Evolutionary conservation across 2,888 invertebrate species (phyloP).

Genomic region (Eilema sororculum): DNA sequence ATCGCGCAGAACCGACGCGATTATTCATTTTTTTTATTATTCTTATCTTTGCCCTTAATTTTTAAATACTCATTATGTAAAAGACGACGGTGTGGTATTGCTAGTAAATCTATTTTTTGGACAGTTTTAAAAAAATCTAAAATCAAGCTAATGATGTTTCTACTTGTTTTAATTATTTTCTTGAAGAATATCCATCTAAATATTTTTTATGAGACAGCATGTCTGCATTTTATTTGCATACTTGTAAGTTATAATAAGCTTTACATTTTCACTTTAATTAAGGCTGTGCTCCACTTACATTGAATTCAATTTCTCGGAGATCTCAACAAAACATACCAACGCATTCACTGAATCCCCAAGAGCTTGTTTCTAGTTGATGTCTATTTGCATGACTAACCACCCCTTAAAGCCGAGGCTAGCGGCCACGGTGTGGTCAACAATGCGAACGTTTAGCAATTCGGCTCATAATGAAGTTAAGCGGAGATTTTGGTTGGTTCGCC

Average conservation of each 20-base stretch:
- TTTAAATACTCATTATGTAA: too few relatives aligned
- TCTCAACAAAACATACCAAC: constrained; percentile 54
- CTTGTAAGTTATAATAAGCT: not conserved
- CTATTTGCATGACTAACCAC: constrained; percentile 82
- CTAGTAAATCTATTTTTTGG: too few relatives aligned
- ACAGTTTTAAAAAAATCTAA: too few relatives aligned
- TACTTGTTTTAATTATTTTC: not conserved
- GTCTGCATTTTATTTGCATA: not conserved
- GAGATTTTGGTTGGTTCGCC: constrained; percentile 73
- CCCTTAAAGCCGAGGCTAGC: constrained; percentile 62
- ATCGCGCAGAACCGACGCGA: too few relatives aligned
- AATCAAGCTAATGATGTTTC: not conserved
- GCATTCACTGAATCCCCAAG: constrained; percentile 58
- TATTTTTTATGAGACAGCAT: not conserved
- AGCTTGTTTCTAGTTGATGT: constrained; percentile 70
- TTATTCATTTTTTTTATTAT: too few relatives aligned
- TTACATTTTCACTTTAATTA: not conserved
- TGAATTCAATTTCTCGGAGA: constrained; percentile 42
- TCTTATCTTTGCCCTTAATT: too few relatives aligned
- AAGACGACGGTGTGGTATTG: too few relatives aligned
- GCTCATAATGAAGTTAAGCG: constrained; percentile 83
- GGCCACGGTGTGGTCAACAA: constrained; percentile 73
- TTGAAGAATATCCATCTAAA: not conserved
- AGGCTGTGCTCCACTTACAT: constrained; percentile 18
- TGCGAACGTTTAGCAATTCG: constrained; percentile 83